Evolutionary conservation across 2,797 vertebrate species (phyloP), one percentile per base, ranked within the genome.

Genomic region (Sternotherus odoratus): DNA sequence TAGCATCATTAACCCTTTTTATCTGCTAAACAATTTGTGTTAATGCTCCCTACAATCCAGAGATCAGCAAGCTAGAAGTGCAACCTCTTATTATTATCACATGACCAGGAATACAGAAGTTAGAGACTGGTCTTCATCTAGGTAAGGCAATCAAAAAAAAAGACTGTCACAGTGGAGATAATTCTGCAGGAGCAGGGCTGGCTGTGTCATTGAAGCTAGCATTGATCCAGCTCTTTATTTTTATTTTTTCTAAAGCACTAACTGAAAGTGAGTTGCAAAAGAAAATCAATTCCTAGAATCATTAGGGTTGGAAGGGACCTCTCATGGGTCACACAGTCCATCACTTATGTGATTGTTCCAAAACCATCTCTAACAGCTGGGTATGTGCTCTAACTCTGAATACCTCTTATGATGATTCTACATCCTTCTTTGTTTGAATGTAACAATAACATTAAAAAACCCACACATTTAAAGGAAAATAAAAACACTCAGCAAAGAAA

Each of bases 191-290:
- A 93, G 87, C 77, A 93, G 89, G 77, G 90, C 93, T 94, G 83
- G 88, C 90, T 96, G 83, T 94, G 92, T 95, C 95, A 96, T 89
- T 96, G 96, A 97, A 97, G 82, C 63, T 85, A 92, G 87, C 94
- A 97, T 97, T 95, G 94, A 97, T 97, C 95, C 84, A 86, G 90
- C 81, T 78, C 91, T 92, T 85, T 90, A 80, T 86, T 90, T 92
- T 91, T 50, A 17, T 91, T 86, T 81, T 94, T 79, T 92, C 92
- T 90, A 87, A 95, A 95, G 96, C 90, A 95, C 93, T 96, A 96
- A 94, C 89, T 95, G 97, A 96, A 97, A 97, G 90, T 85, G 96
- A 95, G 95, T 96, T 96, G 95, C 94, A 95, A 95, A 95, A 97
- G 95, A 97, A 97, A 97, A 97, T 95, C 92, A 94, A 97, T 94